Conservation (phyloP, 2,888 invertebrate species). For the Deilephila porcellus region DNA sequence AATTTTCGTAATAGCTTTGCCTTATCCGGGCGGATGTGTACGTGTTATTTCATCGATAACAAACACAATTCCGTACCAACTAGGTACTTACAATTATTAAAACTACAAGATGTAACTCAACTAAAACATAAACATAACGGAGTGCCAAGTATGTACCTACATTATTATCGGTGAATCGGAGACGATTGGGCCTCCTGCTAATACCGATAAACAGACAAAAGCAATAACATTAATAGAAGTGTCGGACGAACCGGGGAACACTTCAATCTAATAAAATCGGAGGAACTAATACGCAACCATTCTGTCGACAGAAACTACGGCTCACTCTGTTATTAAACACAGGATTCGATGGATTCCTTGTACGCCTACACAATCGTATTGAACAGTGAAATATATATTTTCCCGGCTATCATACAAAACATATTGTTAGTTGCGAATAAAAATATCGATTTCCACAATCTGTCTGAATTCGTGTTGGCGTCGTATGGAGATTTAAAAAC, state of each 20-base stretch:
- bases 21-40: no score
- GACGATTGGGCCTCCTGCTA: background rate
- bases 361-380: slow-evolving; percentile 1
- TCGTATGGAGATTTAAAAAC: slow-evolving; percentile 2
- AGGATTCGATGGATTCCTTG: background rate
- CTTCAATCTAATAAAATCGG: background rate
- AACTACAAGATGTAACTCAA: no score
- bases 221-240: background rate
- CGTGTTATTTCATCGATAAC: no score
- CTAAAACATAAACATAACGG: no score
- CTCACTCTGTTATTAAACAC: background rate
- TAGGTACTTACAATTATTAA: no score
- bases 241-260: background rate
- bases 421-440: background rate
- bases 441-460: background rate
- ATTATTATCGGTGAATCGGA: no score
- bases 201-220: background rate
- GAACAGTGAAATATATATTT: background rate
- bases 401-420: background rate
- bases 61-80: no score
- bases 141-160: no score
- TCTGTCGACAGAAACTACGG: background rate
- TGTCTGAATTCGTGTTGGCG: background rate
- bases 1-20: no score
- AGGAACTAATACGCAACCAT: background rate